A percentile compares a stretch with the other conserved stretches of the same genome.
Conservation (phyloP, 2,888 invertebrate genomes). For the Zonitis immaculata region DNA sequence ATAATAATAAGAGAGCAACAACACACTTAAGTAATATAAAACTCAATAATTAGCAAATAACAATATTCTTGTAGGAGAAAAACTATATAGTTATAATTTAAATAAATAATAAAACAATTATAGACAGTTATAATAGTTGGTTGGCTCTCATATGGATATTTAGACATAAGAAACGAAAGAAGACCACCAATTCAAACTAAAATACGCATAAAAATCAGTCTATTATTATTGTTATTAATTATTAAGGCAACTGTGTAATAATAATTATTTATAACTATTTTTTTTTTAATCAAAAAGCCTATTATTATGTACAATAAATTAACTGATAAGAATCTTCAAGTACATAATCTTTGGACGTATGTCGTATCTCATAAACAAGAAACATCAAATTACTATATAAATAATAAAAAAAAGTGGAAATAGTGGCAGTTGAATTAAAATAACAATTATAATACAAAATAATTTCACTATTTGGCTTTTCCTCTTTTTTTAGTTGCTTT, state of each 20-base stretch:
- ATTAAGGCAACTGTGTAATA: slow-evolving; percentile 41
- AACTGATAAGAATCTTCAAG: slow-evolving; percentile 12
- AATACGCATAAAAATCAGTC: slow-evolving; percentile 40
- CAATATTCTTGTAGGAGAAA: too few relatives aligned
- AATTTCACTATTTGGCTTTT: too few relatives aligned
- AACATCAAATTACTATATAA: slow-evolving; percentile 15
- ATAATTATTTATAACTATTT: slow-evolving; percentile 22
- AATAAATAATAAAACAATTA: background rate
- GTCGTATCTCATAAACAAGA: slow-evolving; percentile 10
- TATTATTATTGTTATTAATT: slow-evolving; percentile 27
- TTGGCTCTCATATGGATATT: background rate
- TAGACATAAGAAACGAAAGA: too few relatives aligned
- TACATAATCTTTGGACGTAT: slow-evolving; percentile 23
- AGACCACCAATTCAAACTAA: too few relatives aligned
- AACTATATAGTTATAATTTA: slow-evolving; percentile 6
- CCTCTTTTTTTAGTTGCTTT: slow-evolving; percentile 1
- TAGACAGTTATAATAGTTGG: too few relatives aligned
- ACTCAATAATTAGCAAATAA: slow-evolving; percentile 24
- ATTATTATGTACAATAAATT: slow-evolving; percentile 19
- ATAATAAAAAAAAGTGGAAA: slow-evolving; percentile 3
- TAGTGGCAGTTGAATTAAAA: slow-evolving; percentile 16
- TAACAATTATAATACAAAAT: too few relatives aligned
- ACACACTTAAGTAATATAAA: slow-evolving; percentile 23
- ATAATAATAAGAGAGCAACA: slow-evolving; percentile 19
- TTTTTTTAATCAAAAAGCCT: slow-evolving; percentile 21